Evolutionary conservation across 2,888 invertebrate genomes (phyloP).

Genomic region (Lochmaea capreae): DNA sequence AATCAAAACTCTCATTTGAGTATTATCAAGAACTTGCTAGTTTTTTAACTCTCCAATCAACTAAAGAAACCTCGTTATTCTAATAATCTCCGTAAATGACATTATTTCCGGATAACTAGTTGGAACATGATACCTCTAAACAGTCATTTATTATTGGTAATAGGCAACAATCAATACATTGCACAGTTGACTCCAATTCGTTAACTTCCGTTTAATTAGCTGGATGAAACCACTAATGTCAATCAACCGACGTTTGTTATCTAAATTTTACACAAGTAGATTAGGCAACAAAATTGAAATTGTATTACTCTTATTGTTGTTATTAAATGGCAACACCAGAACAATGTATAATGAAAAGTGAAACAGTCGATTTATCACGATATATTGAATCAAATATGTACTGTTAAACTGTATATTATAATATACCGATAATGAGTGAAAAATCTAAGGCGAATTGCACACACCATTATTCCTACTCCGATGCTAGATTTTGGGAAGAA

Average conservation of each 20-base stretch:
- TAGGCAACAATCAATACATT: conserved; percentile 4
- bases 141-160: neutral
- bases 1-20: too few relatives aligned
- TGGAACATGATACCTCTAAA: neutral
- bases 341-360: too few relatives aligned
- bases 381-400: too few relatives aligned
- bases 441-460: too few relatives aligned
- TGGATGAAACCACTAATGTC: neutral
- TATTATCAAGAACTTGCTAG: too few relatives aligned
- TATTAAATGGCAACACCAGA: neutral
- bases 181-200: neutral
- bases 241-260: neutral
- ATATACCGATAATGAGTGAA: too few relatives aligned
- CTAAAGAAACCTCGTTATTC: neutral
- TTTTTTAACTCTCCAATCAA: too few relatives aligned
- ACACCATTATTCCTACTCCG: too few relatives aligned
- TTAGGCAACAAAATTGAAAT: neutral
- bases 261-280: neutral
- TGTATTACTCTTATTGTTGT: neutral
- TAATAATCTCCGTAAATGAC: neutral
- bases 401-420: too few relatives aligned
- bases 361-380: too few relatives aligned
- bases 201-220: conserved; percentile 6
- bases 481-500: too few relatives aligned
- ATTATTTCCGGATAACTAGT: neutral